Evolutionary conservation across 1,140 invertebrate species (phyloP), one percentile per base, ranked within the genome.

Genomic region (Brachionus manjavacas): DNA sequence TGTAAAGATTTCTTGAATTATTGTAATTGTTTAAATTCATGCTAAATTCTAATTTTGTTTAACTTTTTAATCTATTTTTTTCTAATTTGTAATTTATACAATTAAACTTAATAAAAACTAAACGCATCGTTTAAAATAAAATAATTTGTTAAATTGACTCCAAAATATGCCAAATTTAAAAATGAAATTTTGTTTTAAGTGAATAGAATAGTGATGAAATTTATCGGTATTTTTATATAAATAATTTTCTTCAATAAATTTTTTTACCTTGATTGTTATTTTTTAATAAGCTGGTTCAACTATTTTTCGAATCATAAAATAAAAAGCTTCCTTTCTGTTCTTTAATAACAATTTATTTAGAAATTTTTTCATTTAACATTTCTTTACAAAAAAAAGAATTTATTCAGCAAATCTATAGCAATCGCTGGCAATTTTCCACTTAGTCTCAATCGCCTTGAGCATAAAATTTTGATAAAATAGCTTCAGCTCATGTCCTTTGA

Each of bases 331-430:
- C 52, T 60, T 60, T 60, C 20, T n/a, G 9, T 35, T 68, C 14
- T 35, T 31, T 14, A 35, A 11, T 14, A 39, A 68, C 66, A 68
- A 35, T 68, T 68, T 31, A 39, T 31, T 68, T 14, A 6, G 8
- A 31, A 39, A 68, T 14, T 28, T 28, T 68, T 8, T 68, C 66
- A 68, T n/a, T 28, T 68, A 14, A 68, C 8, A n/a, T 31, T 68
- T 31, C 14, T 4, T 12, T 46, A 16, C 28, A 25, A 2, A n/a
- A 14, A 31, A 68, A 68, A 68, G 31, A 2, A 31, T 55, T 39
- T 55, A 80, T 68, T 81, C 79, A 64, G 79, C 79, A 46, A 81
- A 81, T 64, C 79, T 60, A 20, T 81, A 81, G 31, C 79, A 81
- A 43, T 81, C 79, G 31, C 79, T 81, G 9, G 60, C 31, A 68